A percentile compares a stretch with the other conserved stretches of the same genome.
Evolutionary conservation across 1,140 invertebrate species (phyloP).

Genomic region (Cepaea nemoralis): DNA sequence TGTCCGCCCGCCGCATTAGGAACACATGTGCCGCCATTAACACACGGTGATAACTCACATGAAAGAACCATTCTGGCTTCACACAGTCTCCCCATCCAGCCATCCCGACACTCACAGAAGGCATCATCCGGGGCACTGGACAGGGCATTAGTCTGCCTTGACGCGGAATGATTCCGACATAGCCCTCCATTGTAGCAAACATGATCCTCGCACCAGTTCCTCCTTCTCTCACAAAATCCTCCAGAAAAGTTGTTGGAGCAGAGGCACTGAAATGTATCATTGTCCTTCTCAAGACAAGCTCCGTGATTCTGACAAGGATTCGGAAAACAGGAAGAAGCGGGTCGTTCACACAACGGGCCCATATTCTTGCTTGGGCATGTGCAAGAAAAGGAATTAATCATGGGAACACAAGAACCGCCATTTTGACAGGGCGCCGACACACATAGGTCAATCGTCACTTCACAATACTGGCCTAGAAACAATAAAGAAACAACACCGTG

Average conservation of each 20-base stretch:
- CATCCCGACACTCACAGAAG: not conserved
- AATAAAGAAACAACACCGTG: not conserved
- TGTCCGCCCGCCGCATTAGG: not conserved
- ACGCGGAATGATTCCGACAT: not conserved
- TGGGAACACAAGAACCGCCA: not conserved
- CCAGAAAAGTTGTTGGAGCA: not conserved
- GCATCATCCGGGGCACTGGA: not conserved
- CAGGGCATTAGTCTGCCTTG: not conserved
- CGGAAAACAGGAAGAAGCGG: not conserved
- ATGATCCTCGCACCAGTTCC: constrained; percentile 12
- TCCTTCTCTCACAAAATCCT: not conserved
- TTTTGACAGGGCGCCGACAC: constrained; percentile 14
- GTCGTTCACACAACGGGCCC: constrained; percentile 15
- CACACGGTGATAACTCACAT: constrained; percentile 6
- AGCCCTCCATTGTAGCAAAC: constrained; percentile 13
- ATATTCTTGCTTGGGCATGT: not conserved
- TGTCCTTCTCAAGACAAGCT: not conserved
- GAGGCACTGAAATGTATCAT: not conserved
- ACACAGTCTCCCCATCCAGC: constrained; percentile 11
- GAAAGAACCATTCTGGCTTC: not conserved
- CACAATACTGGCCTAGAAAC: not conserved
- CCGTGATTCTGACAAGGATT: constrained; percentile 23
- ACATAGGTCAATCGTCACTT: not conserved
- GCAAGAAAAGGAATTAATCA: not conserved
- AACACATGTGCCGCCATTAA: constrained; percentile 15